Base-by-base conservation (phyloP, 2,113 vertebrate species). In the Amphiprion ocellaris region DNA sequence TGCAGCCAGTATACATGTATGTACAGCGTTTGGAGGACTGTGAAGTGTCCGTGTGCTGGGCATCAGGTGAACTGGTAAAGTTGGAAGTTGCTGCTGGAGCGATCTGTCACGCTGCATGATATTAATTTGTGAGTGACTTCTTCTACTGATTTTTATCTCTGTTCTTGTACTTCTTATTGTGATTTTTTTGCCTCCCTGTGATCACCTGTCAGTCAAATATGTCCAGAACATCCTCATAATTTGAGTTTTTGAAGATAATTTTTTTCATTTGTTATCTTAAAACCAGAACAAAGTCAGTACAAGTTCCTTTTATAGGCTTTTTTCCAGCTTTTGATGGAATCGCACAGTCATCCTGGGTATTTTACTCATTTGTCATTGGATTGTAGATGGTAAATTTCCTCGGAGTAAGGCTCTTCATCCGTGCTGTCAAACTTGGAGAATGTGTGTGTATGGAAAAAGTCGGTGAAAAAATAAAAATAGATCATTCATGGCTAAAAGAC, bases 81-180 rank as follows among this genome's bases (percentile, higher is more conserved):
- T 75, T 62, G 16, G 58, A 70, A 62, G 24, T 65, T 54, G 37
- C 30, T 30, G 53, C 41, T 24, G 24, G 15, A 74, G 10, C 19
- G 8, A 59, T 58, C 61, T 5, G 7, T 64, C 53, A 44, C 41
- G 17, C 30, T 50, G 61, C 58, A 9, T 69, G 41, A 52, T 70
- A 56, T 68, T 75, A 71, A 68, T 77, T 52, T 2, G 61, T 62
- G 46, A 83, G 71, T 86, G 16, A 21, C 1, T 30, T 28, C 11
- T 67, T 73, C 37, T 66, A 71, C 33, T 64, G 5, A 10, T 52
- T 62, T 81, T 52, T 11, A 2, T 75, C 16, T 77, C 75, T 46
- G 21, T 41, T 37, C 5, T 56, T 16, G n/a, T 39, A 52, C 0
- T 1, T 74, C 50, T 39, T 69, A 19, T 39, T 74, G 21, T n/a